Evolutionary conservation across 2,888 invertebrate species (phyloP), one percentile per base, ranked within the genome.

Genomic region (Watsonalla binaria): DNA sequence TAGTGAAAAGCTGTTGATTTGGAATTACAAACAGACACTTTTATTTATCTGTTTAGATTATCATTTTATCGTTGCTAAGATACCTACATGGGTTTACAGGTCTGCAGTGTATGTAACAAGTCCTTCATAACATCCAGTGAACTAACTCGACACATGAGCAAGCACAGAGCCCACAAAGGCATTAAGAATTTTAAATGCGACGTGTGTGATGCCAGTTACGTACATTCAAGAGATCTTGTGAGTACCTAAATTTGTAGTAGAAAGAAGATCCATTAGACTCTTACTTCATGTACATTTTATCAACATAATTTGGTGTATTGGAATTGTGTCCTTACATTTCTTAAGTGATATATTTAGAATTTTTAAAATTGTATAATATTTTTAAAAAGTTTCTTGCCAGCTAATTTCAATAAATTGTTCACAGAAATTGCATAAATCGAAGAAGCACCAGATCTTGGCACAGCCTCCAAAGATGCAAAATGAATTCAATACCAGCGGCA

Each of bases 61-160:
- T 24, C 1, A 2, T 24, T 24, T 24, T 24, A 2, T 24, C n/a
- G 24, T 11, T 48, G 14, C 13, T 11, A 6, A 37, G 9, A 39
- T 51, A 34, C 5, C n/a, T 39, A 35, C 1, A 11, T 11, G 13
- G 47, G 6, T 8, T 76, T 75, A 57, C 69, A 91, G 83, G 79
- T 90, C 14, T 93, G 93, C 74, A 80, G 91, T 0, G 63, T 93
- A 15, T 93, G 93, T 59, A 92, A 85, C 56, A 93, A 93, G 64
- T 88, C 91, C 0, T 93, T 93, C 62, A 92, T 93, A 61, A 92
- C 92, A 24, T 92, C 92, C 0, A 92, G 93, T 50, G 93, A 93
- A 66, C 72, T 93, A 5, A 92, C 92, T 0, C 86, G 93, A 13
- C 93, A 93, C 58, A 92, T 93, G 90, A 84, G 83, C 46, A 92